These are phyloP conservation scores for Conus ventricosus DNA, from an alignment of 1,140 invertebrate genomes.

Conservation along the genomic window DNA sequence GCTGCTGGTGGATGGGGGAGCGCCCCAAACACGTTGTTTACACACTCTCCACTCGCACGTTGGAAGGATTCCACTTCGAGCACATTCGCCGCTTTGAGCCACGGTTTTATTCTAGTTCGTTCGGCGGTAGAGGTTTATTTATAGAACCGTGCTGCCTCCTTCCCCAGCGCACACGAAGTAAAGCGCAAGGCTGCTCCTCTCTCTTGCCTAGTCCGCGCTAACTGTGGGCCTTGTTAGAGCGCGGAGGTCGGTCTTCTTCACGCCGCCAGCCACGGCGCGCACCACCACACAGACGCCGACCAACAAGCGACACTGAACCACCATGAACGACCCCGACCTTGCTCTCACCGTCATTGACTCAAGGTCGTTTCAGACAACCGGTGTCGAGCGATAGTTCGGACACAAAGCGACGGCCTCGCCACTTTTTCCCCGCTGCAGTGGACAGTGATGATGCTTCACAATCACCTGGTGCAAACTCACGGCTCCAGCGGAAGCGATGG, in stretches of 20 bases:
- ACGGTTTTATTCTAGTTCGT: not conserved
- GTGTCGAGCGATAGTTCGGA: not conserved
- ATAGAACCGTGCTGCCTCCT: not conserved
- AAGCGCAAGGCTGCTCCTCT: not conserved
- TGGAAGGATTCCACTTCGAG: not conserved
- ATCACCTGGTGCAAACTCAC: not conserved
- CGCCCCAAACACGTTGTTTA: not conserved
- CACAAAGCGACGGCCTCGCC: not conserved
- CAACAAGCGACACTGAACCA: too few relatives aligned
- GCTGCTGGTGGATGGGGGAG: not conserved
- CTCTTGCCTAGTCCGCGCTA: not conserved
- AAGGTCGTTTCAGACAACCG: constrained; percentile 21
- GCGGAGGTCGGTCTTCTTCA: not conserved
- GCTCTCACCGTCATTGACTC: constrained; percentile 12
- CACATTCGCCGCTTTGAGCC: not conserved
- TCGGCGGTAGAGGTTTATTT: not conserved
- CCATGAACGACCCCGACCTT: not conserved
- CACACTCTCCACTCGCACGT: not conserved
- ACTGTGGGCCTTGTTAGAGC: not conserved
- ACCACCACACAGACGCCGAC: not conserved
- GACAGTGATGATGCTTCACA: not conserved
- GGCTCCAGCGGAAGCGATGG: not conserved
- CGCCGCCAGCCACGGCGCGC: not conserved
- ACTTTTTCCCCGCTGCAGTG: not conserved
- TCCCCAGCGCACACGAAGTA: not conserved